phyloP scores from a whole-genome alignment of 2,888 invertebrate genomes.

The Parelbella ahira region DNA sequence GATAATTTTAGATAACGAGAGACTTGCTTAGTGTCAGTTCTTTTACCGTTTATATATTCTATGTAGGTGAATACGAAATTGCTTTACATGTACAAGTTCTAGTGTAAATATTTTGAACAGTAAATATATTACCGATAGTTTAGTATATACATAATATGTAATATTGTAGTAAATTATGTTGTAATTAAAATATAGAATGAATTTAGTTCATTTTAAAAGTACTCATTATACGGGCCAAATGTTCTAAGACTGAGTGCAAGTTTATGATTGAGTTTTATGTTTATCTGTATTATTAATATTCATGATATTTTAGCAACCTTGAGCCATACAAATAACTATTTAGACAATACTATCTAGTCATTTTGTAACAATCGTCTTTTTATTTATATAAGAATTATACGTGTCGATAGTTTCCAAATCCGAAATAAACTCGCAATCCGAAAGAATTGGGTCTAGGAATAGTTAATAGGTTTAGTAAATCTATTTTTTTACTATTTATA shows the following conservation, averaged over 20 bases:
- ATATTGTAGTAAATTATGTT: slow-evolving; percentile 35
- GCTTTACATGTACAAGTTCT: slow-evolving; percentile 38
- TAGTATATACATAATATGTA: slow-evolving; percentile 33
- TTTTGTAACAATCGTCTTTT: slow-evolving; percentile 2
- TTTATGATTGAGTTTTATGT: slow-evolving; percentile 45
- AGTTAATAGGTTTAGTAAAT: too few relatives aligned
- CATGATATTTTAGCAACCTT: slow-evolving; percentile 6
- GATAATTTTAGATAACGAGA: slow-evolving; percentile 57
- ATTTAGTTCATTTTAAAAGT: slow-evolving; percentile 50
- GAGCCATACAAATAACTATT: slow-evolving; percentile 18
- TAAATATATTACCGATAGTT: slow-evolving; percentile 36
- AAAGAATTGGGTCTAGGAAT: too few relatives aligned
- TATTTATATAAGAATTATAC: too few relatives aligned
- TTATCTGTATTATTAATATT: not conserved
- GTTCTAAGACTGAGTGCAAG: slow-evolving; percentile 76
- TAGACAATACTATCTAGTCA: slow-evolving; percentile 15
- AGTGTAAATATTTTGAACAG: slow-evolving; percentile 48
- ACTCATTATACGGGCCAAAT: slow-evolving; percentile 76
- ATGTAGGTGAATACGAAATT: slow-evolving; percentile 22
- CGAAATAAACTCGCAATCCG: too few relatives aligned
- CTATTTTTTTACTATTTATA: too few relatives aligned
- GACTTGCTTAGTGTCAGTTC: slow-evolving; percentile 47
- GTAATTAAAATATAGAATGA: slow-evolving; percentile 28
- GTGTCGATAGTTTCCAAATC: too few relatives aligned
- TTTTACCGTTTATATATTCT: slow-evolving; percentile 49